Conservation (phyloP, 1,140 invertebrate species). For the Teleopsis dalmanni region DNA sequence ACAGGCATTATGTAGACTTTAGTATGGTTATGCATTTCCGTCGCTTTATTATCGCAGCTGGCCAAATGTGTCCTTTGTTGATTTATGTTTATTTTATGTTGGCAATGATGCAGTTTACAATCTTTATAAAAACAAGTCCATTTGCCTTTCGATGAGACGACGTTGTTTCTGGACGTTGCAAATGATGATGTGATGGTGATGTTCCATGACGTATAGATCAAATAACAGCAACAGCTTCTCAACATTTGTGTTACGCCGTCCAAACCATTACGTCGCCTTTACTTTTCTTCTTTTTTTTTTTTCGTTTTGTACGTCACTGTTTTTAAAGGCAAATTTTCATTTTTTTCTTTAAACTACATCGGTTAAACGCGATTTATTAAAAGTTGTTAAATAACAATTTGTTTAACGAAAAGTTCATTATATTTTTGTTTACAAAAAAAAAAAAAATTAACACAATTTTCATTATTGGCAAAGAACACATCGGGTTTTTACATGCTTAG, state of each 20-base stretch:
- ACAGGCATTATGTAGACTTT: slow-evolving; percentile 4
- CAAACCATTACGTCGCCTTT: neutral
- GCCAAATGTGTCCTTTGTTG: slow-evolving; percentile 9
- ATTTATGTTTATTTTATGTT: slow-evolving; percentile 3
- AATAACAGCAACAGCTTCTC: slow-evolving; percentile 11
- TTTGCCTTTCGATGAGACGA: too few relatives aligned
- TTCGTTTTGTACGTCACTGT: too few relatives aligned
- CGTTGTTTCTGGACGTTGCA: slow-evolving; percentile 9
- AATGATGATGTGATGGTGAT: slow-evolving; percentile 10
- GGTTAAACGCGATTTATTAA: too few relatives aligned
- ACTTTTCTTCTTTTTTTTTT: too few relatives aligned
- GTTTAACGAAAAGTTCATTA: too few relatives aligned
- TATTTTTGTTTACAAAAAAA: too few relatives aligned
- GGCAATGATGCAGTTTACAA: neutral
- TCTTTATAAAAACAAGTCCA: neutral
- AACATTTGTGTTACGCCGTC: slow-evolving; percentile 7
- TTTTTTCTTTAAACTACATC: too few relatives aligned
- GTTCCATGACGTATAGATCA: neutral
- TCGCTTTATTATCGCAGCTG: neutral
- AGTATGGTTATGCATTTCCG: neutral
- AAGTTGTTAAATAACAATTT: too few relatives aligned
- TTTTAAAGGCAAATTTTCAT: too few relatives aligned
- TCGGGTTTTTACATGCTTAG: neutral
- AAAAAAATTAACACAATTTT: neutral
- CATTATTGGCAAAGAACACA: slow-evolving; percentile 9